Evolutionary conservation across 2,888 invertebrate genomes (phyloP), one percentile per base, ranked within the genome.

Genomic region (Agrotis ipsilon): DNA sequence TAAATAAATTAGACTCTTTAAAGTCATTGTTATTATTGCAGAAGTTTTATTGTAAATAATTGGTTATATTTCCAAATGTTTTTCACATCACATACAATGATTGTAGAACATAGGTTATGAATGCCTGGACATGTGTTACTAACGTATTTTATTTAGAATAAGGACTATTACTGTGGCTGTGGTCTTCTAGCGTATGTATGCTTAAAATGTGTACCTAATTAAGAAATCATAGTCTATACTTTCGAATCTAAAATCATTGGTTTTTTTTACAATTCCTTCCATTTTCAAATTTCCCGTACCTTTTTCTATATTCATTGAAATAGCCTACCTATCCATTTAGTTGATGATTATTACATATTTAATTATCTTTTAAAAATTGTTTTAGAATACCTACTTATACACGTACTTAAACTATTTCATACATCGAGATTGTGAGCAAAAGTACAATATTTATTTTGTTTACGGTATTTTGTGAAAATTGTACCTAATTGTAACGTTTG

Each of bases 91-190:
- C 58, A 73, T 82, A 67, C 72, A 81, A 55, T 75, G 46, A 49
- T 72, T 60, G 39, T 68, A 14, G 32, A 55, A 32, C 32, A 32
- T 55, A 27, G 51, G 39, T 55, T 71, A 60, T 67, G 46, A 58
- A 59, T 74, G 62, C 39, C 52, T n/a, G 32, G n/a, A 32, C n/a
- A 60, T 61, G 39, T 70, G 51, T 69, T 69, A 69, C 32, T 77
- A 77, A 75, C 82, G 83, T 84, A 83, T 82, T 72, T 51, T 68
- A 85, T 82, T 83, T 91, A 91, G 87, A 78, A 62, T 91, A 92
- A 91, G 89, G 84, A 87, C 85, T 90, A 91, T 88, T 86, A 89
- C 88, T 92, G 92, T 94, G 94, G 94, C 94, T 94, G 94, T 94
- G 94, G 92, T 89, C 83, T 88, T 84, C 83, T 91, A 88, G 86